Conservation (phyloP, 2,113 vertebrate genomes). For the Condylura cristata region DNA sequence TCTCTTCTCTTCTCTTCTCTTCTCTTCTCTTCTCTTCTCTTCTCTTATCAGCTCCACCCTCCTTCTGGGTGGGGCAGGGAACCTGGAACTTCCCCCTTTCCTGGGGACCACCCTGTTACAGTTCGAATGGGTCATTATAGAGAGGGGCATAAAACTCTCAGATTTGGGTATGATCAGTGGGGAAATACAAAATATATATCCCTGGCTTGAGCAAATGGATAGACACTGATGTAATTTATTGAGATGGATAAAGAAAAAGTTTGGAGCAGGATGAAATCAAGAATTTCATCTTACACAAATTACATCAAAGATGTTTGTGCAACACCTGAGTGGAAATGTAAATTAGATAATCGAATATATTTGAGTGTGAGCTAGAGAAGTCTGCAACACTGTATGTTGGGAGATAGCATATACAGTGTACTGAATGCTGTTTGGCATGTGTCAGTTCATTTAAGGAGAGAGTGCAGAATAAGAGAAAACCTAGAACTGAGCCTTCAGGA, state of each 20-base stretch:
- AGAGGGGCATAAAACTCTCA: neutral
- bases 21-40: too few relatives aligned
- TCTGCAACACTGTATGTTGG: neutral
- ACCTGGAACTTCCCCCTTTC: too few relatives aligned
- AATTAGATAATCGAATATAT: conserved; percentile 54
- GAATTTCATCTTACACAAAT: conserved; percentile 32
- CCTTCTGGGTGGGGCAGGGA: too few relatives aligned
- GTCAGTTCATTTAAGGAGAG: conserved; percentile 18
- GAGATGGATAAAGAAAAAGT: neutral
- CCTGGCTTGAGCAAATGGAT: conserved; percentile 28
- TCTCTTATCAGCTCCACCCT: too few relatives aligned
- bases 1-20: too few relatives aligned
- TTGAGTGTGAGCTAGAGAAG: neutral
- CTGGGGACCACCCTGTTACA: too few relatives aligned
- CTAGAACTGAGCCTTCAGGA: neutral
- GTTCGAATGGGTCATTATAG: neutral
- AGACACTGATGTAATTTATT: neutral
- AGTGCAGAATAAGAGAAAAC: conserved; percentile 32
- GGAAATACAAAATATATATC: neutral
- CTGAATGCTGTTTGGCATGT: conserved; percentile 9
- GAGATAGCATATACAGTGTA: neutral
- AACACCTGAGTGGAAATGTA: conserved; percentile 22
- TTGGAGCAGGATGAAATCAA: conserved; percentile 37
- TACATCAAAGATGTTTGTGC: conserved; percentile 39
- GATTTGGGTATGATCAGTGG: neutral